Evolutionary conservation across 2,113 vertebrate species (phyloP).

Genomic region (Lutjanus erythropterus): DNA sequence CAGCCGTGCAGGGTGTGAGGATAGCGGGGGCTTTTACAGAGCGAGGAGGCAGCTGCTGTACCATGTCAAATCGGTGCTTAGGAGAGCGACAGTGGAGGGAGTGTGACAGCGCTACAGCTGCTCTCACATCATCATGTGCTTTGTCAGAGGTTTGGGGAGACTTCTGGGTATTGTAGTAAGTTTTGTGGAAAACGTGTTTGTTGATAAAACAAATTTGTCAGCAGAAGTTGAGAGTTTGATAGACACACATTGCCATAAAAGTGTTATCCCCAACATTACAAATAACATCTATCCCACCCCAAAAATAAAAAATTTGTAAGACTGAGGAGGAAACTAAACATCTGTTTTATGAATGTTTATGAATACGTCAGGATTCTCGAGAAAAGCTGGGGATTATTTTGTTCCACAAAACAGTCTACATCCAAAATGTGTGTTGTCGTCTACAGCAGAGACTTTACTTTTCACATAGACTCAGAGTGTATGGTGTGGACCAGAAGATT

Average conservation of each 20-base stretch:
- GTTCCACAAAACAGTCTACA: no score
- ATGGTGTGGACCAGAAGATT: no score
- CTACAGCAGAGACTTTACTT: no score
- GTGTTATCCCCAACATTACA: no score
- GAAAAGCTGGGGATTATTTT: no score
- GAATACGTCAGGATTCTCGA: no score
- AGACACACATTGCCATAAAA: neutral
- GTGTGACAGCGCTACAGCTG: constrained; percentile 26
- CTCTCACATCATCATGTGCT: constrained; percentile 15
- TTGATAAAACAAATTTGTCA: neutral
- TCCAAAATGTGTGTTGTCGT: no score
- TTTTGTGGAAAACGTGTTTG: neutral
- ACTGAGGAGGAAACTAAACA: no score
- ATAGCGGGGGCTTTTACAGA: constrained; percentile 42
- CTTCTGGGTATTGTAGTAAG: constrained; percentile 4
- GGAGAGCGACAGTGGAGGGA: constrained; percentile 41
- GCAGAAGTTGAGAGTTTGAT: neutral
- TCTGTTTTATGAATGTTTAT: no score
- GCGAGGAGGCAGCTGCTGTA: constrained; percentile 57
- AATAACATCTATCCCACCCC: no score
- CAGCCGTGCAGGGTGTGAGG: constrained; percentile 54
- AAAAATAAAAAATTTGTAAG: no score
- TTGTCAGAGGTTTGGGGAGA: constrained; percentile 3
- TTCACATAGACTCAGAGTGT: no score
- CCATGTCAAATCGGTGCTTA: constrained; percentile 61